Base-by-base conservation (phyloP, 2,888 invertebrate species). In the Salpingus planirostris region DNA sequence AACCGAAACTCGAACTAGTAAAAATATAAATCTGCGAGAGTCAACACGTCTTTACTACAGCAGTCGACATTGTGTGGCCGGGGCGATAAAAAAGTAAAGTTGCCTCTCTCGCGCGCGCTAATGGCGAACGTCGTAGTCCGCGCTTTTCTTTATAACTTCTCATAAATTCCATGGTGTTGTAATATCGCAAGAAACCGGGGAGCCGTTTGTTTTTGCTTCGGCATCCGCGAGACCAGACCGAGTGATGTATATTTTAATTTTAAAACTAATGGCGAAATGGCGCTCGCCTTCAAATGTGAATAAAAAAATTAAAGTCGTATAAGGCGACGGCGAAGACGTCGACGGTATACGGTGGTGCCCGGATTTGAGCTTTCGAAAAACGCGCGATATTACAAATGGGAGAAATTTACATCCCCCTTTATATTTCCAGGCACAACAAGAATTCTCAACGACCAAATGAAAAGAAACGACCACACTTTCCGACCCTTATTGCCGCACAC, bases 201-300 rank as follows among this genome's bases (percentile, higher is more conserved):
- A 52, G 55, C 59, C 58, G 53, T 59, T 59, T 56, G 56, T 57
- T 58, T 58, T 58, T 59, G 54, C 57, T 56, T 57, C 52, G 54
- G 58, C 54, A 54, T 54, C 48, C 54, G 50, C 47, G 52, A 54
- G 58, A 53, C 54, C 47, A 52, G 50, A 46, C n/a, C n/a, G 52
- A 55, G 58, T 62, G 60, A 60, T 62, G 62, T 62, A 62, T 62
- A 62, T 62, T 62, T 62, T 62, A 60, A 62, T 62, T 62, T 62
- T 57, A 57, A 59, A 60, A 60, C 60, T 62, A 62, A 60, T 59
- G 60, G 59, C n/a, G n/a, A n/a, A n/a, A n/a, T n/a, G n/a, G n/a
- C n/a, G 48, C 49, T 52, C 54, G 55, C 52, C 55, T 54, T 55
- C 49, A 54, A 52, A 56, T 58, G 57, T 55, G 54, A 59, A 59